These are phyloP conservation scores for Myiagra hebetior DNA, from an alignment of 2,113 vertebrate genomes.

Conservation along the genomic window DNA sequence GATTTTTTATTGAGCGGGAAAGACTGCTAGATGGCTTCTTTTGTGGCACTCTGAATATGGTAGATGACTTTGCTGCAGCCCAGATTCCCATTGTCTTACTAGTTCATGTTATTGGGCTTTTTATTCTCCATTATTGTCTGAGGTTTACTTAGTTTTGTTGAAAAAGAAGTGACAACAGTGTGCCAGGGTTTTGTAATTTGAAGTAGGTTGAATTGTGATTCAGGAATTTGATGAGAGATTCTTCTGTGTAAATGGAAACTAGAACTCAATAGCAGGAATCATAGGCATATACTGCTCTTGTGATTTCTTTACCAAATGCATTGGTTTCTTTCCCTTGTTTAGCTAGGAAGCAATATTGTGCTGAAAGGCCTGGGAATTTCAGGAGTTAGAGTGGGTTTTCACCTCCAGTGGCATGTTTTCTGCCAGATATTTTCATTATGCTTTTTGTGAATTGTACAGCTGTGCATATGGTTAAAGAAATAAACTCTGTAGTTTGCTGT, in stretches of 20 bases:
- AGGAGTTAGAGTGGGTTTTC: neutral
- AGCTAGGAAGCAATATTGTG: neutral
- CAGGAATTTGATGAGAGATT: neutral
- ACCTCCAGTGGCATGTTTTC: neutral
- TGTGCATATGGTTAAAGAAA: neutral
- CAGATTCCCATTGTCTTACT: neutral
- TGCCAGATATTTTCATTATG: neutral
- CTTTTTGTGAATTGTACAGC: neutral
- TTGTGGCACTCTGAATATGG: neutral
- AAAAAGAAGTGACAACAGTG: neutral
- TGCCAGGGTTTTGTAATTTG: neutral
- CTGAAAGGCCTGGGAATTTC: neutral
- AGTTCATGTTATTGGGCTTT: neutral
- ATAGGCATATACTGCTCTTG: neutral
- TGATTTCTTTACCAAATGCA: neutral
- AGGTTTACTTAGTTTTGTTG: neutral
- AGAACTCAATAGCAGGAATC: neutral
- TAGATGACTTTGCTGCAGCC: neutral
- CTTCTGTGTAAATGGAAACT: neutral
- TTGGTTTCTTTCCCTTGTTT: neutral
- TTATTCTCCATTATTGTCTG: neutral
- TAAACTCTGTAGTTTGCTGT: neutral
- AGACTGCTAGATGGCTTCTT: neutral
- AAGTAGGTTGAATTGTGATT: neutral
- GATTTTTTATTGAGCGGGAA: neutral